A percentile compares a stretch with the other conserved stretches of the same genome.
Evolutionary conservation across 2,797 vertebrate species (phyloP).

Genomic region (Melanotaenia boesemani): DNA sequence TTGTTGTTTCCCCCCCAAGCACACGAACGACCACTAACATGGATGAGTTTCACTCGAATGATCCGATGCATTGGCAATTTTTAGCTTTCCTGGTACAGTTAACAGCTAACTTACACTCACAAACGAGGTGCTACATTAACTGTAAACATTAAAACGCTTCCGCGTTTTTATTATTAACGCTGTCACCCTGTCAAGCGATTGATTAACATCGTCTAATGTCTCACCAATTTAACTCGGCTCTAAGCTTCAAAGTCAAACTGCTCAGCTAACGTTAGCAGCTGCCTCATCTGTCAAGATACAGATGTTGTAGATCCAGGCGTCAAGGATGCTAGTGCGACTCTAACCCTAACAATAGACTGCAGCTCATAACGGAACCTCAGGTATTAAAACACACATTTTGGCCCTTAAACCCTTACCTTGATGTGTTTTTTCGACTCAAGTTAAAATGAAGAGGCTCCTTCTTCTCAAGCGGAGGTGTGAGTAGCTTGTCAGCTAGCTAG

Average conservation of each 20-base stretch:
- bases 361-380: background rate
- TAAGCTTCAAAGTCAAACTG: slow-evolving; percentile 20
- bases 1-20: too few relatives aligned
- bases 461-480: slow-evolving; percentile 19
- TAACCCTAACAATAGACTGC: background rate
- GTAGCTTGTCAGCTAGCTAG: slow-evolving; percentile 55
- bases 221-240: slow-evolving; percentile 28
- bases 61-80: background rate
- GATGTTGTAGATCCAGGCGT: slow-evolving; percentile 65
- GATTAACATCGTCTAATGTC: background rate
- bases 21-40: too few relatives aligned
- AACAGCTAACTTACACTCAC: background rate
- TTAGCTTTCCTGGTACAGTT: background rate
- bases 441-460: slow-evolving; percentile 1
- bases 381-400: background rate
- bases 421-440: background rate
- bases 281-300: slow-evolving; percentile 66
- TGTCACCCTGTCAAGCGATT: background rate
- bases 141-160: background rate
- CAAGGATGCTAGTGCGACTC: slow-evolving; percentile 43
- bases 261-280: slow-evolving; percentile 71
- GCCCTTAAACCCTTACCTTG: slow-evolving; percentile 48
- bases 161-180: background rate
- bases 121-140: background rate
- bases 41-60: background rate